These are phyloP conservation scores for Mellivora capensis DNA, from an alignment of 2,113 vertebrate genomes.

Conservation along the genomic window DNA sequence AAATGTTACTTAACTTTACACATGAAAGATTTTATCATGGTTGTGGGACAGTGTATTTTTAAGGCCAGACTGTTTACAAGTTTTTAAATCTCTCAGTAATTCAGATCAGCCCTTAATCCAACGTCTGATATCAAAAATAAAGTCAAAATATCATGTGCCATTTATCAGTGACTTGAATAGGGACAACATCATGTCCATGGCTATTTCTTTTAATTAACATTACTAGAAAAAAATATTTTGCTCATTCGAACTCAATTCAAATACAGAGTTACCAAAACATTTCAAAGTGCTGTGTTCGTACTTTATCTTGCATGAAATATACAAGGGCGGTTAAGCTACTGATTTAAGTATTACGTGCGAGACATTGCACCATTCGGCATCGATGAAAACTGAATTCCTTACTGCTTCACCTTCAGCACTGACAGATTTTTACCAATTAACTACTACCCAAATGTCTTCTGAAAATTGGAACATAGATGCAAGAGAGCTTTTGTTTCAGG, in stretches of 20 bases:
- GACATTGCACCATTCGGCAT: slow-evolving; percentile 34
- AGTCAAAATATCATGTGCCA: neutral
- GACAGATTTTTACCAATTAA: slow-evolving; percentile 76
- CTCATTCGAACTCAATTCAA: slow-evolving; percentile 33
- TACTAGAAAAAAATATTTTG: slow-evolving; percentile 29
- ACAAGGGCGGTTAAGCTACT: slow-evolving; percentile 51
- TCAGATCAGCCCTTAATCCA: neutral
- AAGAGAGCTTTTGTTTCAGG: slow-evolving; percentile 60
- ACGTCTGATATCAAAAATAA: neutral
- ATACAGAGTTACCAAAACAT: slow-evolving; percentile 31
- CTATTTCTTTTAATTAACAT: neutral
- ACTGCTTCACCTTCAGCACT: slow-evolving; percentile 55
- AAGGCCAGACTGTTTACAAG: neutral
- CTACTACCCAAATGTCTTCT: slow-evolving; percentile 63
- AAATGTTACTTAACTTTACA: neutral
- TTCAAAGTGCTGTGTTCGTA: slow-evolving; percentile 34
- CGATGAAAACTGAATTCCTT: slow-evolving; percentile 42
- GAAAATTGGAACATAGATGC: slow-evolving; percentile 47
- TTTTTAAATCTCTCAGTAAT: slow-evolving; percentile 36
- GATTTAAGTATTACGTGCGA: slow-evolving; percentile 72
- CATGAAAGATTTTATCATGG: slow-evolving; percentile 3
- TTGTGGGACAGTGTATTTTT: neutral
- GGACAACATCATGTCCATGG: neutral
- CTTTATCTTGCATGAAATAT: slow-evolving; percentile 56
- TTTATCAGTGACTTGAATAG: neutral